Evolutionary conservation across 2,888 invertebrate species (phyloP), one percentile per base, ranked within the genome.

Genomic region (Cephus spinipes): DNA sequence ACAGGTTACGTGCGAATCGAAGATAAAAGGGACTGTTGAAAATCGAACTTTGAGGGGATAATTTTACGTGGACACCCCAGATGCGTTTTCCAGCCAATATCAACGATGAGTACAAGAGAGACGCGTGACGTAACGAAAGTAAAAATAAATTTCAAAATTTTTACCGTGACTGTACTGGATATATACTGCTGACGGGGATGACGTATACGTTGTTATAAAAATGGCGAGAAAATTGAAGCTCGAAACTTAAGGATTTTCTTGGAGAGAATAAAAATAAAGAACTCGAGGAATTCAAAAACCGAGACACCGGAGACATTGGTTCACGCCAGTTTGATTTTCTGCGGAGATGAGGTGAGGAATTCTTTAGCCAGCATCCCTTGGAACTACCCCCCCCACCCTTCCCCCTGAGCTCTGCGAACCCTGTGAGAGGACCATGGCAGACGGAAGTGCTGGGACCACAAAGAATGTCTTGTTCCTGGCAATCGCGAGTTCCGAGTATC

Each of bases 391-490:
- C 36, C 4, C 12, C 12, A 6, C 15, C 40, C 40, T 15, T 15
- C 4, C 0, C 23, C 2, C 55, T 23, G 23, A 55, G 9, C 55
- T 55, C 55, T 55, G 23, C 23, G 23, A 23, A 23, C 9, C 55
- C 23, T 55, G 23, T 9, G 55, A 55, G 40, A 34, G 55, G 55
- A 23, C 55, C 23, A 55, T 55, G 55, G 23, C 55, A 9, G 23
- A 55, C 23, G 23, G 55, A 55, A 23, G 55, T 55, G 23, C 55
- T 55, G 23, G 55, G 2, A 55, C 80, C 83, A 83, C 84, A 81
- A 87, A 85, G 88, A 90, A 90, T 88, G 88, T 88, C 89, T 89
- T 87, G 85, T 87, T 89, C 83, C 81, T 80, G 81, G 86, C 85
- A 85, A 85, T 85, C 85, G 84, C 85, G 85, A 86, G 87, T 87